Conservation (phyloP, 2,888 invertebrate genomes). For the Allacma fusca region DNA sequence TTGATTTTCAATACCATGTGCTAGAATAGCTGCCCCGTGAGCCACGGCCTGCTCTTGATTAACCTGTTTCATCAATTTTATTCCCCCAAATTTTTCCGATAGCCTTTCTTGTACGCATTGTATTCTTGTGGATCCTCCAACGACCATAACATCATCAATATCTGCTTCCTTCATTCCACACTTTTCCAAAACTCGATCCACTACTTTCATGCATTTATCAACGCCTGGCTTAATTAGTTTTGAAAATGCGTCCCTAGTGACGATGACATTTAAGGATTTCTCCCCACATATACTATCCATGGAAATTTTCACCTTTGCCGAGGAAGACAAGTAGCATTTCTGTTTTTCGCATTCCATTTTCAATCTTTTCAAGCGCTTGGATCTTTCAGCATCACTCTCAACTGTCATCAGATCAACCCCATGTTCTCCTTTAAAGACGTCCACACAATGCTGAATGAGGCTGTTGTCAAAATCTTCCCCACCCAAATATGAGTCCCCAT, state of each 20-base stretch:
- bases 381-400: not conserved
- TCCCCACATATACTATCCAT: conserved; percentile 30
- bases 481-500: conserved; percentile 44
- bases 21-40: not conserved
- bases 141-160: not conserved
- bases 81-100: not conserved
- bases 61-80: not conserved
- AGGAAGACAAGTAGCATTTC: conserved; percentile 40
- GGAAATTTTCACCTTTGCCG: not conserved
- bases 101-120: not conserved
- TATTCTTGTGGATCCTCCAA: not conserved
- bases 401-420: conserved; percentile 26
- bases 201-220: not conserved
- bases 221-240: not conserved
- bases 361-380: conserved; percentile 24
- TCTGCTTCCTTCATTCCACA: not conserved
- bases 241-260: not conserved
- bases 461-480: conserved; percentile 48
- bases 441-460: conserved; percentile 63
- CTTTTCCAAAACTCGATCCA: not conserved
- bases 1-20: no score
- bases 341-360: conserved; percentile 41
- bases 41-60: not conserved
- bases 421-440: conserved; percentile 31
- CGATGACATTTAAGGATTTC: not conserved